Base-by-base conservation (phyloP, 2,113 vertebrate genomes). In the Trematocara variabile region DNA sequence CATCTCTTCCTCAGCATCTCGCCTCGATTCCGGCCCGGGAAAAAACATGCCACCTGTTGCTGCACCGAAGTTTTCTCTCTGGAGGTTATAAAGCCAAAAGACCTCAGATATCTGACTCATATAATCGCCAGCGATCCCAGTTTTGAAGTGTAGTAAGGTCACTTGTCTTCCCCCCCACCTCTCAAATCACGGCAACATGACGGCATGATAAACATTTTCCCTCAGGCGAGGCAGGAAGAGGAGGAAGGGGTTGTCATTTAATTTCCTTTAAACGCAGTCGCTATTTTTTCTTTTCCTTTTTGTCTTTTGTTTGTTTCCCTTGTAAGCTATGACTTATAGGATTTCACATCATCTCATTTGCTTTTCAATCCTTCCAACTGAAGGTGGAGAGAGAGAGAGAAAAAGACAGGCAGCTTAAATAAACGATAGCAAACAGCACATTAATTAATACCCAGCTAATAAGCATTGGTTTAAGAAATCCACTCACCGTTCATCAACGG, bases 1-100 rank as follows among this genome's bases (percentile, higher is more conserved):
- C 87, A 33, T 89, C 86, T 89, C 88, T 77, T 85, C 85, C 81
- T 91, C 89, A 88, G 85, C 88, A 87, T 90, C 89, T 94, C 90
- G 83, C 87, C 81, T 92, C 80, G 83, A 92, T 84, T 92, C 90
- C 84, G 93, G 90, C 87, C 90, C 86, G 80, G 86, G 78, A 90
- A 90, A 90, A 91, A 93, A 94, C 92, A 93, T 79, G 92, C 92
- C 96, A 97, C 96, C 96, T 97, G 96, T 96, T 97, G 96, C 96
- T 96, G 95, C 95, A 93, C 81, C 88, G 90, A 96, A 97, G 94
- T 97, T 96, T 94, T 79, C 86, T 90, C 92, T 94, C 84, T 85
- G 39, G 88, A 89, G 90, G 84, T 73, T 88, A 60, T 37, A 82
- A 86, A 91, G 82, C 83, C 73, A 5, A 46, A 58, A 87, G 60